Base-by-base conservation (phyloP, 2,113 vertebrate genomes). In the Nerophis ophidion region DNA sequence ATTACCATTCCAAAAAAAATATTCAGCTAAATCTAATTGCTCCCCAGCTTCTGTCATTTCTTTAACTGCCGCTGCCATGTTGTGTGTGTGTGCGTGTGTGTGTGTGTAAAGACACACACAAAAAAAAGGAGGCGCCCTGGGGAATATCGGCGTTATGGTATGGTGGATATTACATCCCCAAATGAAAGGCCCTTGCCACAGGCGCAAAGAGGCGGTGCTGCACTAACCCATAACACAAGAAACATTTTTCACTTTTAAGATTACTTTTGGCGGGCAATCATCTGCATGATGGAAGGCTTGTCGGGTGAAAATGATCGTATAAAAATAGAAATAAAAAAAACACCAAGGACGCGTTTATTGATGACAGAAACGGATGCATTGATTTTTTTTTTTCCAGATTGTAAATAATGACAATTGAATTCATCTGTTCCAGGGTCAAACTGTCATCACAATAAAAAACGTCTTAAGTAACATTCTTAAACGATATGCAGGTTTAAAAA, bases 21-120 rank as follows among this genome's bases (percentile, higher is more conserved):
- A 78, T 84, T 78, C 63, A 70, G 73, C 71, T 76, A 70, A 81
- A 81, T 80, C 79, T 86, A 85, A 86, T 81, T 84, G 80, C 78
- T 85, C 81, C 81, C 71, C 48, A 66, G 78, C 70, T 80, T 66
- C 72, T 55, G 71, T 81, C 77, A 79, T 79, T 79, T 82, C 71
- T 81, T 77, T 76, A 77, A 73, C 81, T 76, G 72, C 60, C 81
- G 60, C 75, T 81, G 64, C 76, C 74, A 80, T 69, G 71, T 66
- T 38, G 26, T 45, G 35, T 68, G 62, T 57, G 68, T 54, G 38
- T 63, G 46, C 63, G 16, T 15, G 48, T 33, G 36, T 44, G 40
- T 12, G 55, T 35, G 45, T 33, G 16, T 38, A 51, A 68, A 54
- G 17, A 34, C 4, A 14, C 50, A 35, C 34, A 49, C 44, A 57